These are phyloP conservation scores for Pomatorhinus ruficollis DNA, from an alignment of 2,113 vertebrate genomes.

Conservation along the genomic window DNA sequence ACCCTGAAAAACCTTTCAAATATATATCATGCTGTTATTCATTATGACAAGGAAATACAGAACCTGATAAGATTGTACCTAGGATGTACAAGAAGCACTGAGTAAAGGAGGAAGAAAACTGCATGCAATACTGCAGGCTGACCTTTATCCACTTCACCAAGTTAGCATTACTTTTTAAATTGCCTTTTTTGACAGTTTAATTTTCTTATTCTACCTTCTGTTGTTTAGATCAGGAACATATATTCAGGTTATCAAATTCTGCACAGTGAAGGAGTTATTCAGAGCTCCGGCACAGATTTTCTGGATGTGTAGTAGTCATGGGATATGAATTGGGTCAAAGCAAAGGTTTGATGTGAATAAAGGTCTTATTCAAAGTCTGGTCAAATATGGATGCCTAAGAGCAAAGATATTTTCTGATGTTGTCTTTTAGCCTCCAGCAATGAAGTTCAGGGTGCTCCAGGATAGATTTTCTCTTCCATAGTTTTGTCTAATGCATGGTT, in stretches of 20 bases:
- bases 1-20: not conserved
- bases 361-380: not conserved
- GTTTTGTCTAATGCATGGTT: not conserved
- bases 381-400: not conserved
- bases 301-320: not conserved
- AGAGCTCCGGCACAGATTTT: not conserved
- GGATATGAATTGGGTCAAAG: not conserved
- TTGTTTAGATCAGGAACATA: not conserved
- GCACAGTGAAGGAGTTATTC: not conserved
- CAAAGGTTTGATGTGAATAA: not conserved
- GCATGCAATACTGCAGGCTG: not conserved
- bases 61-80: not conserved
- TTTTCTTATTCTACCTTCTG: not conserved
- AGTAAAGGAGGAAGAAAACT: not conserved
- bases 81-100: not conserved
- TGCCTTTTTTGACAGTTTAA: not conserved
- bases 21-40: not conserved
- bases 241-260: not conserved
- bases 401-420: not conserved
- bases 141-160: not conserved
- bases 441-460: not conserved
- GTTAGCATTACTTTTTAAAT: not conserved
- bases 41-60: not conserved
- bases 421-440: not conserved
- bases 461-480: not conserved